Percentiles rank a stretch among this genome's conserved stretches.
phyloP scores from a whole-genome alignment of 2,888 invertebrate genomes.

The Anarsia innoxiella region DNA sequence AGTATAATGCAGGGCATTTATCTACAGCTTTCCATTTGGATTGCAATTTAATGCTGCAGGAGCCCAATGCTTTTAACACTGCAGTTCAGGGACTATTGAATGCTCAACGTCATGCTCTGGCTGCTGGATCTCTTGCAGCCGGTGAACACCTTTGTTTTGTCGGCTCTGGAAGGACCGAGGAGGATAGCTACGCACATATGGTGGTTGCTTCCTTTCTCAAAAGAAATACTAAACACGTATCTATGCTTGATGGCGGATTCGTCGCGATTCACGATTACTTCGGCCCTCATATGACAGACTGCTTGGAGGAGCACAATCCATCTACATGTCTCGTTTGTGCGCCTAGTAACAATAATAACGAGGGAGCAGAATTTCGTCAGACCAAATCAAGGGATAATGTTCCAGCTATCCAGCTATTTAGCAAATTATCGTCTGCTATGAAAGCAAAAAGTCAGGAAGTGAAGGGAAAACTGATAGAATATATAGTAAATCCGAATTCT shows the following conservation, averaged over 20 bases:
- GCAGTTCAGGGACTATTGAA: constrained; percentile 94
- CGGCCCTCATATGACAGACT: constrained; percentile 85
- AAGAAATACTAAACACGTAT: constrained; percentile 93
- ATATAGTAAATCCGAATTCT: constrained; percentile 90
- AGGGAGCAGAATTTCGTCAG: constrained; percentile 34
- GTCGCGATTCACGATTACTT: constrained; percentile 88
- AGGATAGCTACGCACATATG: constrained; percentile 98
- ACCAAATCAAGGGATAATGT: constrained; percentile 48
- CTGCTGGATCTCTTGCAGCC: constrained; percentile 89
- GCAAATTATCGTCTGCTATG: constrained; percentile 90
- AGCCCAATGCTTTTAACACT: constrained; percentile 94
- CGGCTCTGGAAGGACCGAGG: constrained; percentile 94
- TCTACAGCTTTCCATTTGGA: constrained; percentile 98
- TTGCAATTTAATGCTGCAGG: constrained; percentile 97
- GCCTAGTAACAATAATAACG: constrained; percentile 61
- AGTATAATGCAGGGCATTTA: constrained; percentile 97
- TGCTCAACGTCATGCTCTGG: constrained; percentile 91
- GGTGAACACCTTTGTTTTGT: constrained; percentile 94
- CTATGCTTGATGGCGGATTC: constrained; percentile 94
- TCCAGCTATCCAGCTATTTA: constrained; percentile 82
- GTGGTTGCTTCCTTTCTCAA: constrained; percentile 98
- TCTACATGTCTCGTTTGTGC: constrained; percentile 88
- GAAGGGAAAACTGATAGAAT: constrained; percentile 93
- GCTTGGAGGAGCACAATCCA: constrained; percentile 89
- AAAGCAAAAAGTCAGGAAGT: constrained; percentile 94